Conservation (phyloP, 2,113 vertebrate genomes). For the Phalacrocorax pelagicus region DNA sequence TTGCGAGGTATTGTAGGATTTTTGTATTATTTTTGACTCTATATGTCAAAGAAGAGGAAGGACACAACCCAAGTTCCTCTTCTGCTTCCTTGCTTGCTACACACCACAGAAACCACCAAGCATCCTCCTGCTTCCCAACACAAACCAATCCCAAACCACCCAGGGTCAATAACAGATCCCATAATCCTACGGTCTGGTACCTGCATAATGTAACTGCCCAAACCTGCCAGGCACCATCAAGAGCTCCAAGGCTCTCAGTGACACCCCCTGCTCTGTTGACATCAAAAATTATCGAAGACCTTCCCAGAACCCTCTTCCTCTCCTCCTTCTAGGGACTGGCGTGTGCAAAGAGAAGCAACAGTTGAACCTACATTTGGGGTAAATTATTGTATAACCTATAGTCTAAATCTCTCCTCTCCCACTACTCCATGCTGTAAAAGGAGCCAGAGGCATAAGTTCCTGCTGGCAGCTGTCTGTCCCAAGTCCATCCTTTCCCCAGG, state of each 20-base stretch:
- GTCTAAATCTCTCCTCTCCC: neutral
- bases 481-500: neutral
- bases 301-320: neutral
- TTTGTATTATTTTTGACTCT: neutral
- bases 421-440: neutral
- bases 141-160: accelerated
- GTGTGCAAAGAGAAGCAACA: neutral
- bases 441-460: neutral
- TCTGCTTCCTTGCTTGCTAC: neutral
- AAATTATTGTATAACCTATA: neutral
- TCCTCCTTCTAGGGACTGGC: neutral
- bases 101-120: neutral
- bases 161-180: accelerated
- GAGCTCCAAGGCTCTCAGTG: neutral
- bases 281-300: accelerated
- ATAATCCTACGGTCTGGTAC: neutral
- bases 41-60: neutral
- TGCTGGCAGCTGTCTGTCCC: neutral
- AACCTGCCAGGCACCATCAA: neutral
- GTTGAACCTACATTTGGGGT: neutral
- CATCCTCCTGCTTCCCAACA: neutral
- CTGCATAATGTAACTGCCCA: accelerated
- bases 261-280: neutral
- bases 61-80: neutral
- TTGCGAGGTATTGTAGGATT: neutral